Evolutionary conservation across 2,888 invertebrate genomes (phyloP), one percentile per base, ranked within the genome.

Genomic region (Saturnia pavonia): DNA sequence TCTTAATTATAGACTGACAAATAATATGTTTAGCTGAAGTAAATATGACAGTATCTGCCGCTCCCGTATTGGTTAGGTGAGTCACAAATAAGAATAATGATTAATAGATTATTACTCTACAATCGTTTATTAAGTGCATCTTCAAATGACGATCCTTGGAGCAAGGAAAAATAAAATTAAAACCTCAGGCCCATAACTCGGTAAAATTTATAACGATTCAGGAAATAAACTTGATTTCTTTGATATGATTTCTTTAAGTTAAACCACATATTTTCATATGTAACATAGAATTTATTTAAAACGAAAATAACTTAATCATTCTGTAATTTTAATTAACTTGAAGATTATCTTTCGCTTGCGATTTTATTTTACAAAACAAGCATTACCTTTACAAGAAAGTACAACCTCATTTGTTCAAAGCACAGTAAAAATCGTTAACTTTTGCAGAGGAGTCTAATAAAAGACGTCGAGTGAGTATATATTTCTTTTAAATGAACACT

Each of bases 401-500:
- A 27, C 54, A 68, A 57, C 48, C 42, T 66, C 7, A 70, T 54
- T 43, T 54, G 66, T 70, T 43, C 19, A 43, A 54, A 66, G 45
- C 42, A 67, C 51, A 67, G 67, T 67, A 66, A 67, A 66, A 67
- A 43, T 67, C 69, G n/a, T 67, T 70, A 67, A 67, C 67, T 57
- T 67, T 70, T 67, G 54, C 43, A 67, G 25, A 67, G 40, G n/a
- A 40, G n/a, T 40, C 27, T 70, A 43, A 70, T 70, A 67, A 70
- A 67, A 66, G 67, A 67, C 14, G 60, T 27, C 43, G 67, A 70
- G 54, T 40, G 40, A 22, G 51, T 70, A 54, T 66, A 67, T 67
- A 70, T 70, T 70, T 70, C 54, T 67, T 70, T 70, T 67, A 54
- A 70, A 70, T 67, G 51, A 70, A 65, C 70, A 42, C 54, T 70